These are phyloP conservation scores for Agonopterix arenella DNA, from an alignment of 2,888 invertebrate genomes.

Conservation along the genomic window DNA sequence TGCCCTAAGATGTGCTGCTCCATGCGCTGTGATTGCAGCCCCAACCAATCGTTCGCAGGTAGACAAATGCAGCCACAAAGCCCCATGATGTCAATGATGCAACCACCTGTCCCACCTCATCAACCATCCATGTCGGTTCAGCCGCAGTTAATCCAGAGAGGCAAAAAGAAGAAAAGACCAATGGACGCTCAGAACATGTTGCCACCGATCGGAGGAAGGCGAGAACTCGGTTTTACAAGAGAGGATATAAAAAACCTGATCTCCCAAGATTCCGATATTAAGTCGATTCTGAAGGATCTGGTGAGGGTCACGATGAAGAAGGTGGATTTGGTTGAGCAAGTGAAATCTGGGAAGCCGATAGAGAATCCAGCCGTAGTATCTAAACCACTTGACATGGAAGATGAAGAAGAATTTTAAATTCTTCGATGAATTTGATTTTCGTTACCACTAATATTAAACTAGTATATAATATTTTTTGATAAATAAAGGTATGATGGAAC, in stretches of 20 bases:
- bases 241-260: conserved; percentile 55
- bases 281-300: conserved; percentile 59
- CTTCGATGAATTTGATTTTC: too few species aligned
- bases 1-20: conserved; percentile 59
- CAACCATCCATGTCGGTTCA: conserved; percentile 13
- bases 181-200: conserved; percentile 10
- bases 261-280: conserved; percentile 58
- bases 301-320: conserved; percentile 68
- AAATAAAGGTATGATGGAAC: too few species aligned
- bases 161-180: conserved; percentile 31
- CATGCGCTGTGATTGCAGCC: conserved; percentile 46
- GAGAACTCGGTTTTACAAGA: conserved; percentile 44
- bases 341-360: conserved; percentile 16
- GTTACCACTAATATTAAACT: too few species aligned
- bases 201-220: conserved; percentile 29
- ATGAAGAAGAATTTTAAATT: too few species aligned
- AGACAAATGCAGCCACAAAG: conserved; percentile 20
- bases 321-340: conserved; percentile 47
- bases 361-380: too few species aligned
- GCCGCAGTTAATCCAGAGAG: conserved; percentile 16
- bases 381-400: too few species aligned
- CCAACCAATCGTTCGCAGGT: conserved; percentile 8
- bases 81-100: neutral
- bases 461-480: too few species aligned
- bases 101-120: neutral